phyloP scores from a whole-genome alignment of 2,113 vertebrate genomes.

The Laterallus jamaicensis region DNA sequence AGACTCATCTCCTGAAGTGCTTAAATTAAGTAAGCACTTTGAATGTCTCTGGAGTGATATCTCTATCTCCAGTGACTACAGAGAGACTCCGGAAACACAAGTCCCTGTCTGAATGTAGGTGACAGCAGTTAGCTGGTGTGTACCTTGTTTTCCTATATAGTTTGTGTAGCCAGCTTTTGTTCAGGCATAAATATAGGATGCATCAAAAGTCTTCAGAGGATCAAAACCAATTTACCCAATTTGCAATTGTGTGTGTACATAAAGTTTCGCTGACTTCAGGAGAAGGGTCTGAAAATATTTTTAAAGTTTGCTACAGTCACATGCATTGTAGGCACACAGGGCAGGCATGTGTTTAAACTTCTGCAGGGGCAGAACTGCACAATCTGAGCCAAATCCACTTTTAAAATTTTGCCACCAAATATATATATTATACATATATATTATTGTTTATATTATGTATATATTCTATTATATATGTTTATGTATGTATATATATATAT shows the following conservation, averaged over 20 bases:
- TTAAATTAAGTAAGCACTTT: neutral
- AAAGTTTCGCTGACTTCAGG: neutral
- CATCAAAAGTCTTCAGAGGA: neutral
- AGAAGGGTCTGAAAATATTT: neutral
- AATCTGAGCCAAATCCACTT: neutral
- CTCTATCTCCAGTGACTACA: neutral
- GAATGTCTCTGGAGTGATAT: neutral
- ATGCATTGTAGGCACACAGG: neutral
- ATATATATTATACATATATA: neutral
- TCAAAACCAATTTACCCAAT: neutral
- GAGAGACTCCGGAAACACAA: neutral
- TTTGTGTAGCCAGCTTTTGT: neutral
- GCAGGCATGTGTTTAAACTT: neutral
- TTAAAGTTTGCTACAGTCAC: neutral
- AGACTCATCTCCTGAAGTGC: neutral
- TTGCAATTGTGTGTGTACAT: neutral
- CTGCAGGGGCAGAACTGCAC: neutral
- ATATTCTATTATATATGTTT: too few species aligned
- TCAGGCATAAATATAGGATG: neutral
- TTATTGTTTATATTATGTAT: too few species aligned
- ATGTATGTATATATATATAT: too few species aligned
- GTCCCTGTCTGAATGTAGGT: neutral
- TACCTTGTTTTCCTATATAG: neutral
- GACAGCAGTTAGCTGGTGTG: neutral
- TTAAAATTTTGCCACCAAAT: neutral